Conservation (phyloP, 2,113 vertebrate genomes). For the Gymnocephalus cernua region DNA sequence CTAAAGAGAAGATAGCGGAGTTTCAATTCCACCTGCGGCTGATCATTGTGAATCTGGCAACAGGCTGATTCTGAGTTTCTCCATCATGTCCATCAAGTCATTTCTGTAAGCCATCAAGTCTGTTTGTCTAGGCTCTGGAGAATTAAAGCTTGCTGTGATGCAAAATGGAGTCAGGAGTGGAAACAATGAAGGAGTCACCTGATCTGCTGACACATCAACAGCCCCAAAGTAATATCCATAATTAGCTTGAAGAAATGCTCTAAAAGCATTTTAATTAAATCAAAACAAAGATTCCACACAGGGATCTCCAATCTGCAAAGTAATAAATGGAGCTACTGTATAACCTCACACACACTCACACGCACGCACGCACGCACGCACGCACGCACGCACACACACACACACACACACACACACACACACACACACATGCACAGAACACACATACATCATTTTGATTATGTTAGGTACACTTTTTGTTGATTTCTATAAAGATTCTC, state of each 20-base stretch:
- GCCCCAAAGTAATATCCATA: slow-evolving; percentile 42
- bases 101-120: slow-evolving; percentile 7
- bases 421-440: not conserved
- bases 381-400: not conserved
- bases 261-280: slow-evolving; percentile 74
- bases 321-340: slow-evolving; percentile 29
- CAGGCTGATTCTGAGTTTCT: not conserved
- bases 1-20: not conserved
- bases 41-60: slow-evolving; percentile 4
- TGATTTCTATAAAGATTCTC: not conserved
- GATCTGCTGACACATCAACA: slow-evolving; percentile 41
- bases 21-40: not conserved
- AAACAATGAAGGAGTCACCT: slow-evolving; percentile 41
- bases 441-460: not conserved
- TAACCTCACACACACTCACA: not conserved
- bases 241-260: slow-evolving; percentile 61
- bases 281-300: slow-evolving; percentile 35
- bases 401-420: too few relatives aligned
- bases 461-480: not conserved
- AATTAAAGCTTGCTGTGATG: slow-evolving; percentile 33
- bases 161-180: slow-evolving; percentile 27
- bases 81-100: slow-evolving; percentile 7
- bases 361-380: not conserved
- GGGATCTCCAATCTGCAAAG: slow-evolving; percentile 41
- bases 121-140: slow-evolving; percentile 5